Conservation (phyloP, 2,113 vertebrate species). For the Actinemys pallida region DNA sequence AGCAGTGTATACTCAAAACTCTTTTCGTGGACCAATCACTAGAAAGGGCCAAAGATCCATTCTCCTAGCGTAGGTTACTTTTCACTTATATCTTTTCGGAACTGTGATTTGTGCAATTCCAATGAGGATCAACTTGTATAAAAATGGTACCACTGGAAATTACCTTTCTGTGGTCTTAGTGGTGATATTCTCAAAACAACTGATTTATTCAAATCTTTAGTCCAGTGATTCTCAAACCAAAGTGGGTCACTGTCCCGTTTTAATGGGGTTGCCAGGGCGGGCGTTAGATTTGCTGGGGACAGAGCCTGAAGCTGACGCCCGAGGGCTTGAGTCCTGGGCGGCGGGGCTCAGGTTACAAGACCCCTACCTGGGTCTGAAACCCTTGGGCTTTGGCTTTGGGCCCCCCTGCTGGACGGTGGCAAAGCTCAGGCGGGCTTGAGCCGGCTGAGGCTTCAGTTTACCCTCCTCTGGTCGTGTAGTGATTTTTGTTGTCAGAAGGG, state of each 20-base stretch:
- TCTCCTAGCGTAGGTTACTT: neutral
- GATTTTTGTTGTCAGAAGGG: too few relatives aligned
- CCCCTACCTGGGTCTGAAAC: neutral
- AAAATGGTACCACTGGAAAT: neutral
- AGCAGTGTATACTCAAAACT: neutral
- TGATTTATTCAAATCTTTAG: neutral
- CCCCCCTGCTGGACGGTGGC: too few relatives aligned
- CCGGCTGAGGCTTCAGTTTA: neutral
- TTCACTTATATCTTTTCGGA: neutral
- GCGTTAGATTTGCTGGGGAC: too few relatives aligned
- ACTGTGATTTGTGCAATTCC: neutral
- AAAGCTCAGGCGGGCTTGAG: neutral
- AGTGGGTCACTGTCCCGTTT: too few relatives aligned
- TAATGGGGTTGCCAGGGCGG: too few relatives aligned
- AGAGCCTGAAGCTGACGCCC: neutral
- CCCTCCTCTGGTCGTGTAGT: neutral
- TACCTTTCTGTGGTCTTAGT: neutral
- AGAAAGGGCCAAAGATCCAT: neutral
- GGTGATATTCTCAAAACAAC: neutral
- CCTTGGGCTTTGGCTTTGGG: neutral
- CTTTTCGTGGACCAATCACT: neutral
- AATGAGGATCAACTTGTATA: neutral
- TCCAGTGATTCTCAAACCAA: too few relatives aligned
- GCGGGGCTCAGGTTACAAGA: too few relatives aligned
- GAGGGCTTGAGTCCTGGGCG: neutral